These are phyloP conservation scores for Anagrus nilaparvatae DNA, from an alignment of 1,140 invertebrate genomes.

Conservation along the genomic window DNA sequence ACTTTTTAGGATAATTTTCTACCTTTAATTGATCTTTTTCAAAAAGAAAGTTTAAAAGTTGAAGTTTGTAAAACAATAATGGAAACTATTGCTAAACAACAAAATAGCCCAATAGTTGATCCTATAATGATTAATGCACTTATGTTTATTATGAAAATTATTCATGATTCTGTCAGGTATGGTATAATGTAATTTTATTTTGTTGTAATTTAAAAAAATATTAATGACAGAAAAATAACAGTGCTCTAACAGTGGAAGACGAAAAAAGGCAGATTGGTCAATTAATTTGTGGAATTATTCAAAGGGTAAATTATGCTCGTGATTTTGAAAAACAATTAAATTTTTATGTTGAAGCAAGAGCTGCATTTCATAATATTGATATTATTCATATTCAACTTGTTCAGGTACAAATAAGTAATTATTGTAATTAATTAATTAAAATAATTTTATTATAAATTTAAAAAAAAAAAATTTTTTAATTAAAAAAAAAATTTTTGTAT, in stretches of 20 bases:
- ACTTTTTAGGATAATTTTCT: constrained; percentile 72
- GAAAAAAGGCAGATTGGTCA: constrained; percentile 78
- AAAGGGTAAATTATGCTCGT: constrained; percentile 67
- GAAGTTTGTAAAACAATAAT: constrained; percentile 78
- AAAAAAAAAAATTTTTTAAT: no score
- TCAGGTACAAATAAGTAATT: constrained; percentile 61
- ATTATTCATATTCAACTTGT: constrained; percentile 73
- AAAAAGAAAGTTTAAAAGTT: constrained; percentile 70
- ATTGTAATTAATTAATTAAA: not conserved
- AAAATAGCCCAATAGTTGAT: constrained; percentile 58
- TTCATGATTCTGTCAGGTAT: constrained; percentile 89
- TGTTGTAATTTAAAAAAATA: no score
- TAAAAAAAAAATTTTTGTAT: no score
- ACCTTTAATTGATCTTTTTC: constrained; percentile 80
- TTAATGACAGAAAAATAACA: constrained; percentile 27
- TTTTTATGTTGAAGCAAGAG: constrained; percentile 87
- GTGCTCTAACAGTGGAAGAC: constrained; percentile 86
- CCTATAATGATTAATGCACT: constrained; percentile 77
- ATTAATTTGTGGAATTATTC: constrained; percentile 71
- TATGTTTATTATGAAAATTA: constrained; percentile 74
- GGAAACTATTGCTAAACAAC: constrained; percentile 51
- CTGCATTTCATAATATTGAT: constrained; percentile 83
- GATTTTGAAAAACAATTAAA: constrained; percentile 85
- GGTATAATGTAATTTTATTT: constrained; percentile 8
- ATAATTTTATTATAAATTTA: no score